Conservation (phyloP, 2,888 invertebrate genomes). For the Seira sanloemensis region DNA sequence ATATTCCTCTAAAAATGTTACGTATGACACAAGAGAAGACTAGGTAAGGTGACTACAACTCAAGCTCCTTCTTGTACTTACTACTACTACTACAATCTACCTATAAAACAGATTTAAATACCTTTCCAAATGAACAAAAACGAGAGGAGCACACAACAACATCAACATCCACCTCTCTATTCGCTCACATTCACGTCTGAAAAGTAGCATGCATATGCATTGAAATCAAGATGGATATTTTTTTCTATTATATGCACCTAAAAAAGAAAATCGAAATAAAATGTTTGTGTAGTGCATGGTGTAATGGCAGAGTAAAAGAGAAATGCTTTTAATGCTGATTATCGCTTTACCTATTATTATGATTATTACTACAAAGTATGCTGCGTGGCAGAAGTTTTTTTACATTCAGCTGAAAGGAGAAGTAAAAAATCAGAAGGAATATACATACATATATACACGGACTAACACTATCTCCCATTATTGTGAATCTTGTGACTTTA, state of each 20-base stretch:
- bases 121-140: slow-evolving; percentile 15
- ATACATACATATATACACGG: not conserved
- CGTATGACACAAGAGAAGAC: not conserved
- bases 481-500: slow-evolving; percentile 14
- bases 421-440: not conserved
- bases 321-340: slow-evolving; percentile 41
- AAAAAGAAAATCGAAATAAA: not conserved
- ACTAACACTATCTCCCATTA: slow-evolving; percentile 16
- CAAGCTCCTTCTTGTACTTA: not conserved
- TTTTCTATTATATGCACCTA: slow-evolving; percentile 1
- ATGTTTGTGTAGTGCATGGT: not conserved
- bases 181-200: not conserved
- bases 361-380: slow-evolving; percentile 34
- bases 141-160: not conserved
- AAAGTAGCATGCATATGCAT: not conserved
- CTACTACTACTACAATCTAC: not conserved
- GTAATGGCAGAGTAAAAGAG: slow-evolving; percentile 6
- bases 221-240: not conserved
- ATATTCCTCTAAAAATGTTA: not conserved
- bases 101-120: slow-evolving; percentile 10
- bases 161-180: not conserved
- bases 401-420: not conserved
- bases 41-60: slow-evolving; percentile 9
- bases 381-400: not conserved
- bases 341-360: slow-evolving; percentile 27